Evolutionary conservation across 2,888 invertebrate species (phyloP).

Genomic region (Platypus cylindrus): DNA sequence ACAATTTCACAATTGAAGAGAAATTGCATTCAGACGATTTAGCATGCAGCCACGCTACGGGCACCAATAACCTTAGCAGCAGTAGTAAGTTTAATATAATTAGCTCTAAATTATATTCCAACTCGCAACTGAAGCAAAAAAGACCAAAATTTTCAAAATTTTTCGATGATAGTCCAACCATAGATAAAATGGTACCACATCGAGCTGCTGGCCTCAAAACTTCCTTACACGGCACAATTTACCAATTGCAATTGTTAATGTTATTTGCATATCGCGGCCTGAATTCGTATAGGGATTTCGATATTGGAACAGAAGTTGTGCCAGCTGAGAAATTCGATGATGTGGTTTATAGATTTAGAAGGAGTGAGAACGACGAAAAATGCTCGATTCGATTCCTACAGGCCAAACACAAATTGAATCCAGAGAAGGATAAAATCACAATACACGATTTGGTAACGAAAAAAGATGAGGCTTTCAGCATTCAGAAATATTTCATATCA

Average conservation of each 20-base stretch:
- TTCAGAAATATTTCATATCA: constrained; percentile 14
- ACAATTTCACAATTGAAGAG: no score
- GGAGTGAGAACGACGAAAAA: background rate
- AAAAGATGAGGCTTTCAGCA: constrained; percentile 6
- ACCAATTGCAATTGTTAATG: constrained; percentile 11
- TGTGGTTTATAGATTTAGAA: constrained; percentile 9
- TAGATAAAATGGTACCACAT: no score
- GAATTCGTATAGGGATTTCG: constrained; percentile 3
- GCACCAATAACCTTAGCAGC: no score
- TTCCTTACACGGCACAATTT: constrained; percentile 7
- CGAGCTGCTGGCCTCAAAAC: constrained; percentile 7
- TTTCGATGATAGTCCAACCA: no score
- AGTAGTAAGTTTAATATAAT: no score
- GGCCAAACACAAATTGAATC: constrained; percentile 11
- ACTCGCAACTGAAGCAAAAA: no score
- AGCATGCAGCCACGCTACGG: no score
- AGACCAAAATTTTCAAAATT: no score
- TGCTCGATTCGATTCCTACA: constrained; percentile 12
- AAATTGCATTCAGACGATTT: no score
- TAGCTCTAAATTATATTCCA: no score
- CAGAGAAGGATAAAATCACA: constrained; percentile 5
- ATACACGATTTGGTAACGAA: constrained; percentile 4
- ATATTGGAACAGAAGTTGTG: constrained; percentile 13
- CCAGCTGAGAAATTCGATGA: constrained; percentile 16
- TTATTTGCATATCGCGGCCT: constrained; percentile 4